Evolutionary conservation across 92 coral and sea anemone species (phyloP), one percentile per base, ranked within the genome.

Genomic region (Siderastrea siderea): DNA sequence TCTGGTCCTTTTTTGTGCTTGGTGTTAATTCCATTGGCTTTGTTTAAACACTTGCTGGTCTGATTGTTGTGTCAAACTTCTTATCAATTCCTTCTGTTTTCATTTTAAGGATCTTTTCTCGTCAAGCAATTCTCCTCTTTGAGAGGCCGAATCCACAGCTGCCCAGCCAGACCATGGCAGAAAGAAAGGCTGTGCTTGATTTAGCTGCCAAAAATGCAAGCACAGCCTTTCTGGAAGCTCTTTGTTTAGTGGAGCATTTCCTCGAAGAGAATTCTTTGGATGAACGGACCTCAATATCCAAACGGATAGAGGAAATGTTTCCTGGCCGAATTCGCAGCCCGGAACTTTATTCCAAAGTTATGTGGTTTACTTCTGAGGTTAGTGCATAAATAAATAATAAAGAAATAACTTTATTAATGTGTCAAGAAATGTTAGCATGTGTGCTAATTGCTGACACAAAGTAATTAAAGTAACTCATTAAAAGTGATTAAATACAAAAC

Each of bases 321-420:
- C 66, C 79, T 9, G 79, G 79, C 12, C 10, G 79, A 16, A 75
- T 75, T 54, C 5, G 79, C 16, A 75, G 79, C 53, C 79, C 62
- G 8, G 79, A 19, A 26, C 52, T 75, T 52, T 50, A 75, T 75
- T 75, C 79, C 6, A 75, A 75, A 48, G 26, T 75, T 7, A 75
- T 75, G 79, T 75, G 79, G 79, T 75, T 52, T 46, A 75, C 79
- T 26, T 52, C 38, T 52, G 63, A 75, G 79, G 63, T 75, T n/a
- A 75, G 62, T 50, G 52, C 16, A 54, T n/a, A n/a, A n/a, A n/a
- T n/a, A n/a, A n/a, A n/a, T n/a, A n/a, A n/a, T n/a, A n/a, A n/a
- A n/a, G n/a, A n/a, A n/a, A n/a, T n/a, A n/a, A n/a, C n/a, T n/a
- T n/a, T n/a, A n/a, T n/a, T n/a, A n/a, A n/a, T n/a, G n/a, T n/a